Conservation (phyloP, 2,113 vertebrate species). For the Chloebia gouldiae region DNA sequence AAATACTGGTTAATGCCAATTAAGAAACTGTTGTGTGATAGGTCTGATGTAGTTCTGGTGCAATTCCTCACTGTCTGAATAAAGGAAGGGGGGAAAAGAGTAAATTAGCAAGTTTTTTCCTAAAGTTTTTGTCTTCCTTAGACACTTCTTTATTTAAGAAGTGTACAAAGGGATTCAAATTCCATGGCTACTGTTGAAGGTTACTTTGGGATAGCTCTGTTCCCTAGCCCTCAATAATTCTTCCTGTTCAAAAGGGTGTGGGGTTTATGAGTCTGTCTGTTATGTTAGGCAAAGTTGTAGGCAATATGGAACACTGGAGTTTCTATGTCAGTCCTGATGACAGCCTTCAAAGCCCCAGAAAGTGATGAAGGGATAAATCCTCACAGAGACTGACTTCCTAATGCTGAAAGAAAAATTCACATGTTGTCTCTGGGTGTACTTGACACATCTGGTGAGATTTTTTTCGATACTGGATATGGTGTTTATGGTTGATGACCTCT, state of each 20-base stretch:
- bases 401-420: neutral
- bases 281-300: neutral
- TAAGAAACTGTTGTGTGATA: neutral
- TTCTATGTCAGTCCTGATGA: neutral
- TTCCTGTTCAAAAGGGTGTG: neutral
- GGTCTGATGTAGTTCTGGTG: neutral
- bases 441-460: neutral
- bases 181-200: neutral
- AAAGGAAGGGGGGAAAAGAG: neutral
- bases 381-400: neutral
- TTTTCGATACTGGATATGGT: accelerated
- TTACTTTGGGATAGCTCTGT: neutral
- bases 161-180: neutral
- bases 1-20: constrained; percentile 32
- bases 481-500: neutral
- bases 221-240: neutral
- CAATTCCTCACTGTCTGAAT: neutral
- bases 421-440: neutral
- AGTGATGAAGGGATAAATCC: neutral
- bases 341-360: neutral
- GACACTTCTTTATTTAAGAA: neutral
- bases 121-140: neutral
- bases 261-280: neutral
- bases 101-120: neutral
- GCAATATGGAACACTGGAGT: neutral